Evolutionary conservation across 2,888 invertebrate species (phyloP), one percentile per base, ranked within the genome.

Genomic region (Lithosia quadra): DNA sequence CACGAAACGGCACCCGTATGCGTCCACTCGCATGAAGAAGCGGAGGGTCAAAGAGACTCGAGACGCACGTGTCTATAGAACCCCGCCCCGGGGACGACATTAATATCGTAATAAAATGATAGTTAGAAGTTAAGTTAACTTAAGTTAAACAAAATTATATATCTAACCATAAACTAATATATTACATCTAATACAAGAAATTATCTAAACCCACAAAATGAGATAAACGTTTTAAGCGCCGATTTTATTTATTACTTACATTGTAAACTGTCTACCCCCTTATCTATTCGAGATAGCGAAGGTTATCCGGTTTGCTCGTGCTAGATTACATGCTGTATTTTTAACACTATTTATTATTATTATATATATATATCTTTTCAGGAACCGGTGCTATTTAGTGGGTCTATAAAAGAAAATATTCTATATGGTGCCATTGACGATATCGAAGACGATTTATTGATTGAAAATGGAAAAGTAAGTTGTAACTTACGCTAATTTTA

Each of bases 311-410:
- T 63, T 63, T 49, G 53, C 18, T 53, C 21, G 2, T 53, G 28
- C 18, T 62, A 28, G 8, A 13, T 5, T 53, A 53, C 9, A 10
- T n/a, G 18, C 8, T 33, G 1, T 49, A 18, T 62, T 49, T 43
- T 24, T 18, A 49, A 34, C n/a, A 21, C 13, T n/a, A n/a, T n/a
- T n/a, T n/a, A n/a, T n/a, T n/a, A n/a, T n/a, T n/a, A n/a, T n/a
- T n/a, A n/a, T n/a, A n/a, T n/a, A n/a, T n/a, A n/a, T n/a, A n/a
- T n/a, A n/a, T n/a, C n/a, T n/a, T n/a, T n/a, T n/a, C 91, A 98
- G 96, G 99, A 99, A 88, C 99, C 99, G 0, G 96, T 98, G 18
- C 93, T 99, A 56, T 99, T 99, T 88, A 98, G 98, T 28, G 97
- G 98, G 63, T 97, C 97, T 2, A 98, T 99, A 77, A 96, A 96